Base-by-base conservation (phyloP, 2,113 vertebrate species). In the Melozone crissalis region DNA sequence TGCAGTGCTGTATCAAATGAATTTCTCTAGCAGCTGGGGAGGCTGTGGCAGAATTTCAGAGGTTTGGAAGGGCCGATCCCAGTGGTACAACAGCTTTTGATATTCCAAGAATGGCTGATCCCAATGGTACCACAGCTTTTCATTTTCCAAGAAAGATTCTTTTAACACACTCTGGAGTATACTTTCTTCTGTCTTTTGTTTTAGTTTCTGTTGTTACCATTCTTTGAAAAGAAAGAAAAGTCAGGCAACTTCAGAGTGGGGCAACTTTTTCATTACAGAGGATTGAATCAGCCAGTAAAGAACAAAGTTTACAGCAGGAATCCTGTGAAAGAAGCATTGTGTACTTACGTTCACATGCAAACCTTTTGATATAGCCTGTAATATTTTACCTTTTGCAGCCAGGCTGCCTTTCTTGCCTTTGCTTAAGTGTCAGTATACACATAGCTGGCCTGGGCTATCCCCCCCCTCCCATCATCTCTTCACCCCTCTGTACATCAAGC, bases 221-320 rank as follows among this genome's bases (percentile, higher is more conserved):
- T 88, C 88, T 90, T 83, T 4, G 3, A 75, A 86, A 93, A 82
- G 22, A 62, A 95, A 80, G 39, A 72, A 68, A 81, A 65, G 23
- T 31, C 74, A 85, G 21, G 51, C 21, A 92, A 89, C 83, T 90
- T 96, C 86, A 93, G 92, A 95, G 52, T 63, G 57, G 55, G 80
- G 86, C 65, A 93, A 89, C 63, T 43, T 96, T 94, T 92, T 90
- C 68, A 92, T 96, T 92, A 90, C 18, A 80, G 72, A 81, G 59
- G 33, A 90, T 18, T 92, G 85, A 95, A 93, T 78, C 86, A 47
- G 24, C 43, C 68, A 47, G 30, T 67, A 80, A 87, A 95, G 58
- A 24, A 89, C 54, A 84, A 69, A 91, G 69, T 88, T 94, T 87
- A 93, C 39, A 58, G 49, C 49, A 91, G 47, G 24, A 94, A 87